phyloP scores from a whole-genome alignment of 1,140 invertebrate genomes.

The Helicoverpa zea region DNA sequence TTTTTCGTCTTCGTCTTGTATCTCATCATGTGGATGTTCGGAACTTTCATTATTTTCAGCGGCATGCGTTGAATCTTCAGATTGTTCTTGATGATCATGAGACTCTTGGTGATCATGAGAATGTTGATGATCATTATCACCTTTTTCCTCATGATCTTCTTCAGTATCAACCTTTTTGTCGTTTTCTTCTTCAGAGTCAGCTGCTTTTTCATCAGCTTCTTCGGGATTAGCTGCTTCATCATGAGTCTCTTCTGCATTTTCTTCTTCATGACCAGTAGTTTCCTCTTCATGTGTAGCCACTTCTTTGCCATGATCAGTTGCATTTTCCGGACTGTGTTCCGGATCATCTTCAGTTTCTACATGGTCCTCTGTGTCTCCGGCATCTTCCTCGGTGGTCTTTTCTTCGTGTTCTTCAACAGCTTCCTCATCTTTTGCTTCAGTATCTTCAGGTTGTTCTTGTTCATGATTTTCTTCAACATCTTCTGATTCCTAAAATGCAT shows the following conservation, averaged over 20 bases:
- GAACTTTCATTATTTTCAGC: background rate
- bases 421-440: conserved; percentile 51
- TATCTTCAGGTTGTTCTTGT: conserved; percentile 54
- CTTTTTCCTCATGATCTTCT: background rate
- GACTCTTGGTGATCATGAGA: background rate
- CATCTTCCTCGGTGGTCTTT: conserved; percentile 44
- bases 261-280: conserved; percentile 34
- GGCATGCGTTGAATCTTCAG: background rate
- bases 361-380: conserved; percentile 49
- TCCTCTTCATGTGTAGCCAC: conserved; percentile 51
- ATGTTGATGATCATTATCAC: background rate
- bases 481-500: conserved; percentile 77
- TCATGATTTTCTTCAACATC: conserved; percentile 54
- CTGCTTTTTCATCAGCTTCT: conserved; percentile 48
- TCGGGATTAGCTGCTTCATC: conserved; percentile 6
- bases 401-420: conserved; percentile 54
- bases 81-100: no score
- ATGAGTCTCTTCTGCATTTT: conserved; percentile 10
- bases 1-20: background rate
- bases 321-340: conserved; percentile 34
- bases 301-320: conserved; percentile 53
- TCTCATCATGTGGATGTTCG: background rate
- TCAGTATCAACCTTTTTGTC: conserved; percentile 9
- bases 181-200: conserved; percentile 53
- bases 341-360: conserved; percentile 54